Evolutionary conservation across 1,140 invertebrate genomes (phyloP), one percentile per base, ranked within the genome.

Genomic region (Pseudomyrmex sp.): DNA sequence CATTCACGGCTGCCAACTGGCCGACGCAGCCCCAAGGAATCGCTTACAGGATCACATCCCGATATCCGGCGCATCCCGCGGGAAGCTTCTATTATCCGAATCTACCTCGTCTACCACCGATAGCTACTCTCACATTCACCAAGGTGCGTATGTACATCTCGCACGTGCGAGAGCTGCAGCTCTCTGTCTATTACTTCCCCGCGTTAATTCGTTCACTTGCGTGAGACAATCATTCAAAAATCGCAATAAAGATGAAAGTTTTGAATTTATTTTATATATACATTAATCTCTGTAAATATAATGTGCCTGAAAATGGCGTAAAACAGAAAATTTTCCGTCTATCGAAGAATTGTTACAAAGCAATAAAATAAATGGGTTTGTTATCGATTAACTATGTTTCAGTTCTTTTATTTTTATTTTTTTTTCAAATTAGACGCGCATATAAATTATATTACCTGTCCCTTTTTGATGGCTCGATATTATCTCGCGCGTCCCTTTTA

Each of bases 61-160:
- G 96, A 80, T 97, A 97, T 94, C 98, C 98, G n/a, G 96, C 97
- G 75, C 98, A 99, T 95, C 97, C 97, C 7, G 97, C 98, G 23
- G 98, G 98, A 48, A 99, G 98, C 54, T 99, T 99, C 95, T 99
- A 98, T 95, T 99, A 99, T 94, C 97, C 97, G 18, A 97, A 98
- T 91, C 95, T 98, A 88, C 96, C 97, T 93, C 96, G 97, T 86
- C 95, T 99, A 77, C 98, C 98, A 72, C 97, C 98, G 72, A 97
- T 99, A 85, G 99, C 98, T 54, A 97, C 97, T 48, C 97, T 98
- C 91, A 97, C 97, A 91, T 98, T 98, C 92, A 96, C 97, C 85
- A 98, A 98, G 96, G 97, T 98, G 94, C 44, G 13, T 72, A 70
- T 70, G 44, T 63, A 75, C 20, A 15, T 18, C 18, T 12, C 66